Evolutionary conservation across 2,797 vertebrate species (phyloP).

Genomic region (Chloroceryle amazona): DNA sequence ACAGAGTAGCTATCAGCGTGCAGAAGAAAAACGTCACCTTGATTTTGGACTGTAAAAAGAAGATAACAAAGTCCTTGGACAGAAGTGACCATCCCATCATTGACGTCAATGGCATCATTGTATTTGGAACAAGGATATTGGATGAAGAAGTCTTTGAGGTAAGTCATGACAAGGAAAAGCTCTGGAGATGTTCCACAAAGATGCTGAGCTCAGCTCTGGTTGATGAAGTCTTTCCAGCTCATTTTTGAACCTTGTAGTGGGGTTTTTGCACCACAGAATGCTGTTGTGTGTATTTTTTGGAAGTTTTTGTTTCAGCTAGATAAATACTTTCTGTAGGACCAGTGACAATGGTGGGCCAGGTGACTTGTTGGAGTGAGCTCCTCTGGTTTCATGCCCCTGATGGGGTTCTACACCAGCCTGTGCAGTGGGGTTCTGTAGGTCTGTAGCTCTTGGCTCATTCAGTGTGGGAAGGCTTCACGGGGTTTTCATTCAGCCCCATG

Average conservation of each 20-base stretch:
- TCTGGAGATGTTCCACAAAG: not conserved
- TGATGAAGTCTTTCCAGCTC: not conserved
- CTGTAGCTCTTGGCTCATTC: rapidly evolving
- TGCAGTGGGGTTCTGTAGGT: not conserved
- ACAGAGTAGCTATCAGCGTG: slow-evolving; percentile 94
- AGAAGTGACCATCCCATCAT: slow-evolving; percentile 90
- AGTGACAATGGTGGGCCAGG: rapidly evolving
- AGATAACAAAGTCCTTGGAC: slow-evolving; percentile 87
- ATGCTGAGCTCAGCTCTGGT: no score
- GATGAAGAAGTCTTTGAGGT: slow-evolving; percentile 99
- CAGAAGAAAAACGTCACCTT: slow-evolving; percentile 94
- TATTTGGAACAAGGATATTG: slow-evolving; percentile 97
- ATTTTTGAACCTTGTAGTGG: rapidly evolving
- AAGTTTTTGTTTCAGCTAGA: rapidly evolving
- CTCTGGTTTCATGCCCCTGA: not conserved
- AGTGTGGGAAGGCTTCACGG: not conserved
- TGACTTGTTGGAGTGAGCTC: not conserved
- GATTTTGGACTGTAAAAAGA: slow-evolving; percentile 97
- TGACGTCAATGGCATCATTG: slow-evolving; percentile 96
- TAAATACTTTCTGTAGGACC: rapidly evolving
- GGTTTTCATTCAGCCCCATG: not conserved
- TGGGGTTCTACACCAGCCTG: not conserved
- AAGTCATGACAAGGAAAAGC: not conserved
- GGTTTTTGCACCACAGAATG: rapidly evolving
- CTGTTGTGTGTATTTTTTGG: rapidly evolving